These are phyloP conservation scores for Riptortus pedestris DNA, from an alignment of 1,140 invertebrate species.

Conservation along the genomic window DNA sequence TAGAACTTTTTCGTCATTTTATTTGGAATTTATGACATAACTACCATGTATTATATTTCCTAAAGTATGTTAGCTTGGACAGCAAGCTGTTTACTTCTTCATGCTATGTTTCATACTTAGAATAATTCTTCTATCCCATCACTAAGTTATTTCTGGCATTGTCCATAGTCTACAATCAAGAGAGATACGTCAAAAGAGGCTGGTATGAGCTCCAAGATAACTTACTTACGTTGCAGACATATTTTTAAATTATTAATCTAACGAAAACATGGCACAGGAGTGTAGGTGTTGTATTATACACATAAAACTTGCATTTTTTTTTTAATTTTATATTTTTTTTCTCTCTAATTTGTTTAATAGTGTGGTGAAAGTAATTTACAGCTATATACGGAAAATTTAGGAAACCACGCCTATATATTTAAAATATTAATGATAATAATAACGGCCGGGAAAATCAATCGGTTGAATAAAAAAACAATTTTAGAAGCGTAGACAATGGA, in stretches of 20 bases:
- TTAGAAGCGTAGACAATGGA: constrained; percentile 27
- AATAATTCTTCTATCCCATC: background rate
- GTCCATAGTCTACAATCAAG: constrained; percentile 29
- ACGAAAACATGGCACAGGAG: constrained; percentile 28
- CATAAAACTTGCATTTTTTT: background rate
- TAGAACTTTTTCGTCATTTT: too few relatives aligned
- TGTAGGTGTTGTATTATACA: constrained; percentile 28
- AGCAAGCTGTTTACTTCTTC: constrained; percentile 7
- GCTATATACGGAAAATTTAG: too few relatives aligned
- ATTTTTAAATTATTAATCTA: constrained; percentile 22
- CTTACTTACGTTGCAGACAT: constrained; percentile 29
- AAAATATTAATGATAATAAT: too few relatives aligned
- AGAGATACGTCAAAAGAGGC: constrained; percentile 21
- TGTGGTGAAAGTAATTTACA: too few relatives aligned
- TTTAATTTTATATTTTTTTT: constrained; percentile 3
- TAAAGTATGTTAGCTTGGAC: too few relatives aligned
- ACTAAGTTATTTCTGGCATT: constrained; percentile 28
- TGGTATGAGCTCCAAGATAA: constrained; percentile 25
- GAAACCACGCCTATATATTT: too few relatives aligned
- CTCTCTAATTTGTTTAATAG: too few relatives aligned
- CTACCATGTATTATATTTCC: too few relatives aligned
- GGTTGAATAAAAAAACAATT: constrained; percentile 12
- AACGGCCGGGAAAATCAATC: constrained; percentile 26
- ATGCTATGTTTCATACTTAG: background rate
- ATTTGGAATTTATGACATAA: too few relatives aligned